These are phyloP conservation scores for Sparus aurata DNA, from an alignment of 2,797 vertebrate genomes.

Conservation along the genomic window DNA sequence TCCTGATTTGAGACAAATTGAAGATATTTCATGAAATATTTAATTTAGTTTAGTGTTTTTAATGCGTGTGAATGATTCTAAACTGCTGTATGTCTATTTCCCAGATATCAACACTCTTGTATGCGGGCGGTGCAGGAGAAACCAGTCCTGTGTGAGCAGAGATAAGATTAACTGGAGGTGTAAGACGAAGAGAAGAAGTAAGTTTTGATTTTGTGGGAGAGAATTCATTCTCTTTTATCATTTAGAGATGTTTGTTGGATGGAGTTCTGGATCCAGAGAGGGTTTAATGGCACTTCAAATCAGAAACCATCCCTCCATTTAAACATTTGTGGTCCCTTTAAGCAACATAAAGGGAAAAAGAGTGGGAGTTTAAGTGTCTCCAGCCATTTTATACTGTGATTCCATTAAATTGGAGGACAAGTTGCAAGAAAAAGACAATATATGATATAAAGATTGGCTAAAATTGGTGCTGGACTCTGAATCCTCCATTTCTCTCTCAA, in stretches of 20 bases:
- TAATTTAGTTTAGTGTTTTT: too few relatives aligned
- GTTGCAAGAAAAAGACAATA: not conserved
- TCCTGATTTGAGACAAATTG: too few relatives aligned
- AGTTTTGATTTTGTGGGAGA: not conserved
- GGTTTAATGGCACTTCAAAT: not conserved
- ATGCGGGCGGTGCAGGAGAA: constrained; percentile 65
- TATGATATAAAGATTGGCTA: too few relatives aligned
- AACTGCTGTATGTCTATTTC: not conserved
- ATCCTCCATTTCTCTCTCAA: not conserved
- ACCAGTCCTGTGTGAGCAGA: constrained; percentile 68
- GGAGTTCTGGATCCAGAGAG: too few relatives aligned
- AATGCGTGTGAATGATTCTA: too few relatives aligned
- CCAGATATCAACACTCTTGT: constrained; percentile 72
- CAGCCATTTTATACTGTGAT: not conserved
- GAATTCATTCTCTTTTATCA: too few relatives aligned
- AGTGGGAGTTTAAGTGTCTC: not conserved
- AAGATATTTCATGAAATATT: too few relatives aligned
- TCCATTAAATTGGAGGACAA: not conserved
- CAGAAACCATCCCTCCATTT: not conserved
- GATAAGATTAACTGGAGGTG: constrained; percentile 75
- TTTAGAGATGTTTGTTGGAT: too few relatives aligned
- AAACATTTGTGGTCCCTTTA: not conserved
- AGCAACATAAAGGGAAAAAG: not conserved
- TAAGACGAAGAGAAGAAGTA: constrained; percentile 56
- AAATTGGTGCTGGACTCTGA: not conserved